phyloP scores from a whole-genome alignment of 2,797 vertebrate species.

The Acrocephalus scirpaceus region DNA sequence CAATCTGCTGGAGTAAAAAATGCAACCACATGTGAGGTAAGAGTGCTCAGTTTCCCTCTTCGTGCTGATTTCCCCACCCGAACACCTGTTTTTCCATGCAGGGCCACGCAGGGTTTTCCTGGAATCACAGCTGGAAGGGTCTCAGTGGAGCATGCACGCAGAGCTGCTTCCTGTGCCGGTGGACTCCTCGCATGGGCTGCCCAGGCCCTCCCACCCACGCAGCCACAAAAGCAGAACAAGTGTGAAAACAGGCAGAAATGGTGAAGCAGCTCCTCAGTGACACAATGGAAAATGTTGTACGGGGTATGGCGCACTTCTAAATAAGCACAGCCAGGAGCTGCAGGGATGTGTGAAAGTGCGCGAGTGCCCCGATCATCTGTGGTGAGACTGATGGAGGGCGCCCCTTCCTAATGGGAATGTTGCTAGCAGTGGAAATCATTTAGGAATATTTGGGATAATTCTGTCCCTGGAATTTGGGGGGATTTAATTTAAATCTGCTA shows the following conservation, averaged over 20 bases:
- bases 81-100: not conserved
- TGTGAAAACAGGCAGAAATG: not conserved
- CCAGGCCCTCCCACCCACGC: constrained; percentile 30
- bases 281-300: not conserved
- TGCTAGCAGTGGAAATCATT: not conserved
- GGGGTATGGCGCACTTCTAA: accelerated
- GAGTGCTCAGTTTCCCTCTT: not conserved
- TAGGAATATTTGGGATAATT: not conserved
- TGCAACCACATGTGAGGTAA: accelerated
- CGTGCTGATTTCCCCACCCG: accelerated
- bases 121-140: constrained; percentile 60
- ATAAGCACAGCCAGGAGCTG: not conserved
- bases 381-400: not conserved
- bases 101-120: not conserved
- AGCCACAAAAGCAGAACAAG: constrained; percentile 66
- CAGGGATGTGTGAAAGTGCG: not conserved
- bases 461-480: not conserved
- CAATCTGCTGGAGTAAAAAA: not conserved
- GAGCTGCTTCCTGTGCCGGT: not conserved
- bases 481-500: not conserved
- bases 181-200: not conserved
- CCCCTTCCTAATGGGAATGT: not conserved
- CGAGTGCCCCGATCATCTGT: accelerated
- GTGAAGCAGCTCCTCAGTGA: not conserved
- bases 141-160: not conserved